A percentile compares a stretch with the other conserved stretches of the same genome.
Evolutionary conservation across 1,140 invertebrate species (phyloP).

Genomic region (Penaeus vannamei): DNA sequence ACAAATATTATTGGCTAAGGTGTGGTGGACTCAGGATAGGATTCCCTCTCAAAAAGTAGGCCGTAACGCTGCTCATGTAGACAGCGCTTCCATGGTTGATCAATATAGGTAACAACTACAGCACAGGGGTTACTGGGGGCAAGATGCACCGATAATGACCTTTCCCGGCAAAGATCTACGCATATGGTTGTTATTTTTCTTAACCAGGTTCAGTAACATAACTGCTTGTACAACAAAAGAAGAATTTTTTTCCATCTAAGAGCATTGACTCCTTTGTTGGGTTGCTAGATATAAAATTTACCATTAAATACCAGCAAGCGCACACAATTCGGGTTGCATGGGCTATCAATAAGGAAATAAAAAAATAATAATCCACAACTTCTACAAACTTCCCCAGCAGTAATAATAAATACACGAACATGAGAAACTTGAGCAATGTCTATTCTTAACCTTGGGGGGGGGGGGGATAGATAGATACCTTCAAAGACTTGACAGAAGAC

Average conservation of each 20-base stretch:
- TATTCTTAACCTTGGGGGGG: constrained; percentile 14
- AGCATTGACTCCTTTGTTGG: not conserved
- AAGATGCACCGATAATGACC: too few relatives aligned
- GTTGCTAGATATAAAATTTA: not conserved
- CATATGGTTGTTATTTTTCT: not conserved
- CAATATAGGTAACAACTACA: not conserved
- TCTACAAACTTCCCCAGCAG: not conserved
- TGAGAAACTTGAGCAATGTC: constrained; percentile 51
- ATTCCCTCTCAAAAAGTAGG: constrained; percentile 44
- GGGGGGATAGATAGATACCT: constrained; percentile 1
- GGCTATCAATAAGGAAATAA: not conserved
- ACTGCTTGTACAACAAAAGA: too few relatives aligned
- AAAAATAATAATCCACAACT: constrained; percentile 3
- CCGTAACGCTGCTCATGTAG: constrained; percentile 39
- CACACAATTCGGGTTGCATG: not conserved
- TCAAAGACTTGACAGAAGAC: not conserved
- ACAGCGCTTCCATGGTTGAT: not conserved
- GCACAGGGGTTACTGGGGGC: too few relatives aligned
- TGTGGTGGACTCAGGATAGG: constrained; percentile 57
- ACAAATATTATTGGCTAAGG: constrained; percentile 66
- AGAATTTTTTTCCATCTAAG: not conserved
- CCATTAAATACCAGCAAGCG: constrained; percentile 11
- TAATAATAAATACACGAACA: constrained; percentile 45
- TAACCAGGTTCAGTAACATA: too few relatives aligned
- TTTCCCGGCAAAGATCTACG: not conserved